Base-by-base conservation (phyloP, 2,113 vertebrate genomes). In the Grammomys dolichurus region DNA sequence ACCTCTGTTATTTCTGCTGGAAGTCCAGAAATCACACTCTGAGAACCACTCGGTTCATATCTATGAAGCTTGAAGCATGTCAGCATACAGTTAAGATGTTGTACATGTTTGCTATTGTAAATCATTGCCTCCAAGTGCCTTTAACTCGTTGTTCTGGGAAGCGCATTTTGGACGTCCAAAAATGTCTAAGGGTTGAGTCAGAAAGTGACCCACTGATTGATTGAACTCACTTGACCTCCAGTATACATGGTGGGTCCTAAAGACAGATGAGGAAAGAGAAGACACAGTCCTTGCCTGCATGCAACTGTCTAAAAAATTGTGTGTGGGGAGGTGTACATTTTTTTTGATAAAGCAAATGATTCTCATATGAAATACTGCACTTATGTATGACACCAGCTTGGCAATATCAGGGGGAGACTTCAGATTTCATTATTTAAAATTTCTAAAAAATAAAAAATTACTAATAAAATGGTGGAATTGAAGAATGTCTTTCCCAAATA, bases 401-500 rank as follows among this genome's bases (percentile, higher is more conserved):
- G 58, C 92, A 69, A 9, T 26, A 7, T 87, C 43, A 85, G 58
- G 11, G 36, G 11, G 70, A 82, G 88, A 54, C 48, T 96, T 96
- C 22, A 43, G 51, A 60, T 95, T 31, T 72, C 46, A 17, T 60
- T 80, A 70, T 77, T 89, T 91, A 91, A 77, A 77, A 65, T 91
- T 93, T 95, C 90, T 87, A 43, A 92, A 89, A 77, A 40, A 40
- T 40, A 40, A 54, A 91, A 84, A 91, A 87, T 95, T 65, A 56
- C 85, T 89, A 92, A 92, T 77, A 84, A 95, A 90, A 95, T 87
- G 73, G 63, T 70, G 33, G 75, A 78, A 78, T 31, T 46, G 80
- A 98, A 89, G 88, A 96, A 97, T 92, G 93, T 70, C 88, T 96
- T 96, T 82, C 95, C 73, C 86, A 97, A 95, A 96, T 95, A 97